phyloP scores from a whole-genome alignment of 2,888 invertebrate species.

The Laspeyria flexula region DNA sequence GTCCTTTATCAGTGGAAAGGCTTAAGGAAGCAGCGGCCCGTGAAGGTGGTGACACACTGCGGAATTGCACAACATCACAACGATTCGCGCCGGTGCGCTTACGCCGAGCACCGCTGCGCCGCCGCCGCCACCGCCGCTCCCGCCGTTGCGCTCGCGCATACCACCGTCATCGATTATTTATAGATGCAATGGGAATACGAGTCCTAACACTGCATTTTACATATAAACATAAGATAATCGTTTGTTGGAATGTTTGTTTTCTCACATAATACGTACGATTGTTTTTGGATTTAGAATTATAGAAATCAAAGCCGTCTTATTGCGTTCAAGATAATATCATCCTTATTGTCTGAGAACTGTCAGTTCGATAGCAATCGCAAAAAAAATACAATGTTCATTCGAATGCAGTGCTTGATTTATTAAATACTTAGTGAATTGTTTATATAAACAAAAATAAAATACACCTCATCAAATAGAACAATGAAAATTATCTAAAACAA shows the following conservation, averaged over 20 bases:
- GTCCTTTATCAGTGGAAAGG: constrained; percentile 43
- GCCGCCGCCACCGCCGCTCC: no score
- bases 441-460: no score
- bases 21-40: constrained; percentile 52
- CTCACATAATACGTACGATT: no score
- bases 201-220: constrained; percentile 22
- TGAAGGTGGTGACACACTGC: constrained; percentile 68
- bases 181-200: constrained; percentile 34
- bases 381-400: no score
- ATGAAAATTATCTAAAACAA: not conserved
- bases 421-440: no score
- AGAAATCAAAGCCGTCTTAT: no score
- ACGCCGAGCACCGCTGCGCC: no score
- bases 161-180: constrained; percentile 39
- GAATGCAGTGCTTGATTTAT: no score
- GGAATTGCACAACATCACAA: constrained; percentile 58
- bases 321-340: no score
- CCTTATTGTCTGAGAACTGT: no score
- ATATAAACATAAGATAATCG: constrained; percentile 5
- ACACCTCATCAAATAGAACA: constrained; percentile 2
- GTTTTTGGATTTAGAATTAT: no score
- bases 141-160: constrained; percentile 41
- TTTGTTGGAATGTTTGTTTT: constrained; percentile 1
- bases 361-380: no score
- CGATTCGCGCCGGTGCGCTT: constrained; percentile 32